Evolutionary conservation across 2,797 vertebrate species (phyloP).

Genomic region (Cercopithecus petaurista): DNA sequence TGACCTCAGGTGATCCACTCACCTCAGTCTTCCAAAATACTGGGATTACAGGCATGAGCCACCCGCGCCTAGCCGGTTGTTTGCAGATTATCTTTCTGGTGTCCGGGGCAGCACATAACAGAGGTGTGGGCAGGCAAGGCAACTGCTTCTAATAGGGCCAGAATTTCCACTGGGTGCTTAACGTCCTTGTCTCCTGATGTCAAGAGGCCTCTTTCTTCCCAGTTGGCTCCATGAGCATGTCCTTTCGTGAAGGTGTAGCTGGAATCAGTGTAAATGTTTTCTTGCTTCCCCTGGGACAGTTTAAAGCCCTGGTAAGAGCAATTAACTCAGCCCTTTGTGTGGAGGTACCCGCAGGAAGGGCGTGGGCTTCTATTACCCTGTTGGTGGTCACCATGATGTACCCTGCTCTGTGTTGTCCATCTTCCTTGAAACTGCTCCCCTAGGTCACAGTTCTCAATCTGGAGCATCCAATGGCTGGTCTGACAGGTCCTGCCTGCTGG

Average conservation of each 20-base stretch:
- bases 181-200: not conserved
- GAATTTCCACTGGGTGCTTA: not conserved
- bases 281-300: not conserved
- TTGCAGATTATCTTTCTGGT: not conserved
- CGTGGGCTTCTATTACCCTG: not conserved
- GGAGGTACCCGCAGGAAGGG: not conserved
- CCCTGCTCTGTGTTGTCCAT: not conserved
- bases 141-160: not conserved
- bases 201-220: not conserved
- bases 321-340: not conserved
- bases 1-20: too few relatives aligned
- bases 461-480: not conserved
- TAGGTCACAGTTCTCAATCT: not conserved
- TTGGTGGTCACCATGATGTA: not conserved
- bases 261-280: not conserved
- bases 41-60: too few relatives aligned
- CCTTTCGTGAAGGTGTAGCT: not conserved
- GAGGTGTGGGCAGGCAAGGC: too few relatives aligned
- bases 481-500: not conserved
- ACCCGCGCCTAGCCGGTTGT: too few relatives aligned
- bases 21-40: too few relatives aligned
- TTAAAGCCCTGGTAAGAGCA: not conserved
- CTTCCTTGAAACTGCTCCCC: not conserved
- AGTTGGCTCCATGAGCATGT: not conserved
- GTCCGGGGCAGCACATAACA: not conserved